Evolutionary conservation across 1,140 invertebrate species (phyloP).

Genomic region (Spodoptera litura): DNA sequence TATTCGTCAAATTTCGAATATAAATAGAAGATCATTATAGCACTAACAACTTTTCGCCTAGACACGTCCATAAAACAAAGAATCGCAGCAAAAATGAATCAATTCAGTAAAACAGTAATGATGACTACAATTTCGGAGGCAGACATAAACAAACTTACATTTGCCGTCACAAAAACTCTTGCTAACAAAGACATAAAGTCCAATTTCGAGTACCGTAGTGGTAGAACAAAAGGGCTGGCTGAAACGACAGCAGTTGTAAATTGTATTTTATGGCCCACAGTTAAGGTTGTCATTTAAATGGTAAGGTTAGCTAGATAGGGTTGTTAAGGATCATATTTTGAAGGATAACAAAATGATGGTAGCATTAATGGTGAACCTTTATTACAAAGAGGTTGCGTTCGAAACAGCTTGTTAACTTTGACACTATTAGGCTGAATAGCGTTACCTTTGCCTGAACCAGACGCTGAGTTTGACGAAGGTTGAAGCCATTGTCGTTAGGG

Average conservation of each 20-base stretch:
- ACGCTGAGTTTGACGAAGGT: slow-evolving; percentile 11
- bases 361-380: slow-evolving; percentile 40
- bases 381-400: slow-evolving; percentile 28
- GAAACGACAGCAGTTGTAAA: not conserved
- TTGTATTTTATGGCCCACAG: not conserved
- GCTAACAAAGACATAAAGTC: not conserved
- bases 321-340: slow-evolving; percentile 36
- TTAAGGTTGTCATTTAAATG: slow-evolving; percentile 14
- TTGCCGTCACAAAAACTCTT: not conserved
- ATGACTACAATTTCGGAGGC: slow-evolving; percentile 31
- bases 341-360: slow-evolving; percentile 43
- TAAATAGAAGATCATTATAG: slow-evolving; percentile 28
- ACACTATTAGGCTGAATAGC: slow-evolving; percentile 34
- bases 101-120: slow-evolving; percentile 42
- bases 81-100: slow-evolving; percentile 45
- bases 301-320: not conserved
- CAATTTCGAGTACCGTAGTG: not conserved
- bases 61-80: slow-evolving; percentile 10
- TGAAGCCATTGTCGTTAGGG: not conserved
- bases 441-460: slow-evolving; percentile 10
- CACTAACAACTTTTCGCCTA: slow-evolving; percentile 4
- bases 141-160: not conserved
- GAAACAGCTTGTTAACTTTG: slow-evolving; percentile 45
- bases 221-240: not conserved
- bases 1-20: not conserved